phyloP scores from a whole-genome alignment of 2,797 vertebrate genomes.

The Nasua narica region DNA sequence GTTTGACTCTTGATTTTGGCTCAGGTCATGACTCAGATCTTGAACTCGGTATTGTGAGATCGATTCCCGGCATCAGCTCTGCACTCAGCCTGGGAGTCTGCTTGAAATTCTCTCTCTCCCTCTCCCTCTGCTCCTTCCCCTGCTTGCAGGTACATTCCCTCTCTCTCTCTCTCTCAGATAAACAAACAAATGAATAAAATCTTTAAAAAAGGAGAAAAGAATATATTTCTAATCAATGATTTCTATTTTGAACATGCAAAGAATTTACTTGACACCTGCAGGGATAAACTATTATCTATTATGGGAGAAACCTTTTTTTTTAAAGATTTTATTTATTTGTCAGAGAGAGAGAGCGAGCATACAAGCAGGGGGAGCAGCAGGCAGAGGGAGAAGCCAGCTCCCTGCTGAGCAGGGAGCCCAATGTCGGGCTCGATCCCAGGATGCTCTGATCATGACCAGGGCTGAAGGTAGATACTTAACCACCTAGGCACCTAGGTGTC shows the following conservation, averaged over 20 bases:
- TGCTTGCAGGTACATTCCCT: not conserved
- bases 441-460: too few relatives aligned
- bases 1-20: not conserved
- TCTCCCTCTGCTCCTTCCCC: not conserved
- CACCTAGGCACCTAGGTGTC: too few relatives aligned
- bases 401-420: too few relatives aligned
- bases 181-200: not conserved
- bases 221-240: conserved; percentile 84
- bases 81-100: not conserved
- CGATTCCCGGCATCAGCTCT: not conserved
- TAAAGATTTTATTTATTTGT: too few relatives aligned
- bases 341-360: too few relatives aligned
- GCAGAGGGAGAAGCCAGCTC: too few relatives aligned
- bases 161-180: not conserved
- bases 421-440: too few relatives aligned
- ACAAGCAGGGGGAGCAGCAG: too few relatives aligned
- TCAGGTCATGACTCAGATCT: not conserved
- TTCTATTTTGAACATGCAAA: conserved; percentile 86
- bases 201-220: conserved; percentile 71
- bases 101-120: not conserved
- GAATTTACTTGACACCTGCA: conserved; percentile 81
- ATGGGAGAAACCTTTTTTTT: conserved; percentile 46
- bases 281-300: conserved; percentile 72
- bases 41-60: not conserved
- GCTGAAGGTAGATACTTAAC: too few relatives aligned